Percentiles rank a stretch among this genome's conserved stretches.
phyloP scores from a whole-genome alignment of 64 coral and sea anemone species.

The Orbicella faveolata region DNA sequence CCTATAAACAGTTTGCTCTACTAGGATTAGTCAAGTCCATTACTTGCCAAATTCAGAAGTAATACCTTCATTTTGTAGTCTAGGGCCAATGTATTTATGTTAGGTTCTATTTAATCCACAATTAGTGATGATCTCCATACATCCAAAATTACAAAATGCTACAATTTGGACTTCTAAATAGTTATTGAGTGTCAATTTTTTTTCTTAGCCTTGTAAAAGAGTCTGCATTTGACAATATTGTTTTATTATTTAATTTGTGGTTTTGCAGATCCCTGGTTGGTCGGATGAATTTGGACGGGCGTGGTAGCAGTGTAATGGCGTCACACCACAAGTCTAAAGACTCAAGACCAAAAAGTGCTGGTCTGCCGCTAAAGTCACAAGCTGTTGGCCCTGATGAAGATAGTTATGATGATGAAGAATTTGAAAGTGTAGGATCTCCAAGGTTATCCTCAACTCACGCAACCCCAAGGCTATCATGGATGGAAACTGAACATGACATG shows the following conservation, averaged over 20 bases:
- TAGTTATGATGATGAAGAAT: slow-evolving; percentile 74
- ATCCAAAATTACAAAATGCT: no score
- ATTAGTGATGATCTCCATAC: no score
- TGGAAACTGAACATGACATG: slow-evolving; percentile 63
- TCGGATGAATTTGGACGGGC: slow-evolving; percentile 83
- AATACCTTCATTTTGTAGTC: no score
- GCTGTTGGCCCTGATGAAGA: slow-evolving; percentile 73
- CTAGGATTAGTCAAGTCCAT: neutral
- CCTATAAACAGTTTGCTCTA: neutral
- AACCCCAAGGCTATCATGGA: slow-evolving; percentile 72
- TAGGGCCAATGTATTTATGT: no score
- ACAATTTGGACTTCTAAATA: no score
- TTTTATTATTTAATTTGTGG: neutral
- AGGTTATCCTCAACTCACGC: slow-evolving; percentile 31
- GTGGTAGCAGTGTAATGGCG: slow-evolving; percentile 44
- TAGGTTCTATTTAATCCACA: no score
- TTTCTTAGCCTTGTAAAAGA: no score
- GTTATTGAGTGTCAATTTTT: no score
- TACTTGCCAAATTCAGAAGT: neutral
- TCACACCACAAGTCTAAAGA: slow-evolving; percentile 49
- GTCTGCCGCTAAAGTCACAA: slow-evolving; percentile 23
- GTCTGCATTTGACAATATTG: neutral
- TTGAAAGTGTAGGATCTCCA: slow-evolving; percentile 49
- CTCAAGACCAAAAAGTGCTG: slow-evolving; percentile 57
- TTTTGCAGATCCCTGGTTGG: slow-evolving; percentile 72